Percentiles rank a stretch among this genome's conserved stretches.
Conservation (phyloP, 2,113 vertebrate species). For the Dasypus novemcinctus region DNA sequence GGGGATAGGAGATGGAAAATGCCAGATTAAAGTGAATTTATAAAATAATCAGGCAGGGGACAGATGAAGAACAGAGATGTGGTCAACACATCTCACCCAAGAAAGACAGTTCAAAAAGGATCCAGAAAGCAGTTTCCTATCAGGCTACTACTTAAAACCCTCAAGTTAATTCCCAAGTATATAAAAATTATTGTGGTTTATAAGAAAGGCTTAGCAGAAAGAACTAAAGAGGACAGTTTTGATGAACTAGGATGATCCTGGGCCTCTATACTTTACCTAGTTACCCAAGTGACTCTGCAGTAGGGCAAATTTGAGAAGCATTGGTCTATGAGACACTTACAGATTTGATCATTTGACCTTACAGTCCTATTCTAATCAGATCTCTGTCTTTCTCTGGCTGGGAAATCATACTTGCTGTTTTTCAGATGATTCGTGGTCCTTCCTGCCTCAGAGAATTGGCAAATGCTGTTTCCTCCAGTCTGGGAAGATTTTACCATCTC, state of each 20-base stretch:
- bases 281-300: no score
- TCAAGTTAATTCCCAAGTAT: fast-evolving
- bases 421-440: background rate
- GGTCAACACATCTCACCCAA: background rate
- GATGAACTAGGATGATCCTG: background rate
- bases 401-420: fast-evolving
- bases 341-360: no score
- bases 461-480: background rate
- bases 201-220: fast-evolving
- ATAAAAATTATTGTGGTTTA: background rate
- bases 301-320: no score
- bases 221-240: background rate
- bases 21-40: background rate
- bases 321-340: background rate
- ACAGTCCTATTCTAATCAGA: no score
- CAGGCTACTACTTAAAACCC: background rate
- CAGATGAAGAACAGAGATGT: background rate
- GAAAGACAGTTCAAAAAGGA: background rate
- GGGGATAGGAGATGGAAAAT: background rate
- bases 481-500: background rate
- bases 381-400: background rate
- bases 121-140: background rate
- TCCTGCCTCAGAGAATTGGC: background rate
- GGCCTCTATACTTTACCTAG: no score
- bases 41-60: no score